phyloP scores from a whole-genome alignment of 2,113 vertebrate genomes.

The Rattus norvegicus region GRCr8 NC_086023.1:97337501-97338000 shows the following conservation, averaged over 20 bases:
- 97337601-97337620: background rate
- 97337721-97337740: background rate
- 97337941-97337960: background rate
- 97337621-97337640: background rate
- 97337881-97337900: background rate
- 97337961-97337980: background rate
- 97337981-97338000: background rate
- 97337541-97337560: too few relatives aligned
- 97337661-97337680: background rate
- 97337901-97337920: background rate
- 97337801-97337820: background rate
- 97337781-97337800: constrained; percentile 18
- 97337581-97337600: too few relatives aligned
- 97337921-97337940: background rate
- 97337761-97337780: background rate
- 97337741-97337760: background rate
- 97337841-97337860: background rate
- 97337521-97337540: too few relatives aligned
- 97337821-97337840: background rate
- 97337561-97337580: too few relatives aligned
- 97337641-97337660: background rate
- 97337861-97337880: background rate
- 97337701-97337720: background rate
- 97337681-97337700: background rate
- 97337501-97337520: background rate